A percentile compares a stretch with the other conserved stretches of the same genome.
phyloP scores from a whole-genome alignment of 2,797 vertebrate species.

The Anguilla megastoma region DNA sequence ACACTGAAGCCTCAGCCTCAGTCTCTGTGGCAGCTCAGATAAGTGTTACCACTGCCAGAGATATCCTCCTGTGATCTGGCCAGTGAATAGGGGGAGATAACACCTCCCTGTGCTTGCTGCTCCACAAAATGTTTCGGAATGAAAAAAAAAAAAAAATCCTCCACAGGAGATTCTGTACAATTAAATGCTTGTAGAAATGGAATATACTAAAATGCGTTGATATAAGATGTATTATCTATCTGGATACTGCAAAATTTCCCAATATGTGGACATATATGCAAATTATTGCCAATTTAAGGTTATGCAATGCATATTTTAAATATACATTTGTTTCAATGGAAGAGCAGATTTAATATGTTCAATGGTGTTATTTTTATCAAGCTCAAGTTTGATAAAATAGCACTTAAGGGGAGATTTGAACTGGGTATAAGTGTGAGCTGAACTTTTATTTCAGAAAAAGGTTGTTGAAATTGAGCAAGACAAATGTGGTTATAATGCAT shows the following conservation, averaged over 20 bases:
- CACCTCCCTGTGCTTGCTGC: background rate
- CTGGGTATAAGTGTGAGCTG: background rate
- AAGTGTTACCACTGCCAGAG: background rate
- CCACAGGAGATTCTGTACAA: background rate
- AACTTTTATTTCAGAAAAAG: slow-evolving; percentile 1
- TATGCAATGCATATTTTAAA: no score
- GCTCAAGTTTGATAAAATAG: background rate
- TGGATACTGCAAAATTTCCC: no score
- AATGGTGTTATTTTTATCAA: background rate
- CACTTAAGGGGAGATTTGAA: background rate
- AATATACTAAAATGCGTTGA: background rate
- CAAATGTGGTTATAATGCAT: background rate
- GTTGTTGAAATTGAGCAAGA: background rate
- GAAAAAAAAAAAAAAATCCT: background rate
- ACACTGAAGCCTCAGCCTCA: background rate
- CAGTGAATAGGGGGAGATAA: background rate
- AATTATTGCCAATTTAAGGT: no score
- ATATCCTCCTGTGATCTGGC: background rate
- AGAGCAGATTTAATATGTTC: no score
- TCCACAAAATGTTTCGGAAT: background rate
- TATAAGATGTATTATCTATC: no score
- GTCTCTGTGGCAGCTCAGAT: background rate
- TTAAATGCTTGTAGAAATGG: background rate
- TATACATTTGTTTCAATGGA: background rate
- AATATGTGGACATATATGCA: no score